Conservation (phyloP, 2,113 vertebrate species). For the Bucco capensis region DNA sequence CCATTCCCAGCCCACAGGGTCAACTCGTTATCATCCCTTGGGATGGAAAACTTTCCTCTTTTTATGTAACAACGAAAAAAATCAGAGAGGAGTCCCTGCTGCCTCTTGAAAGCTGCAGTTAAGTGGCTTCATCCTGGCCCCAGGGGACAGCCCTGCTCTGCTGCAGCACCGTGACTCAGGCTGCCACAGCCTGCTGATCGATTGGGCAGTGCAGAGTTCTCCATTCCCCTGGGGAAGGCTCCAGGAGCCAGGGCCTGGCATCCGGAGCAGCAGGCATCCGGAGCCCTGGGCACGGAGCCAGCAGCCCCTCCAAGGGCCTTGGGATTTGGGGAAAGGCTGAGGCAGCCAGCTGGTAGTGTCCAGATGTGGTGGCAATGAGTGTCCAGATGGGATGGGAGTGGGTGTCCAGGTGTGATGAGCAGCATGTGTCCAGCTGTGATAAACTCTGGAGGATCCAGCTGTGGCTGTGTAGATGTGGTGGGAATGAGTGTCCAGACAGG, state of each 20-base stretch:
- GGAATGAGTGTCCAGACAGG: background rate
- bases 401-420: background rate
- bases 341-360: background rate
- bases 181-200: background rate
- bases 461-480: background rate
- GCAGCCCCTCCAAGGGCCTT: background rate
- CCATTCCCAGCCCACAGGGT: background rate
- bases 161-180: conserved; percentile 45
- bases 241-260: rapidly evolving
- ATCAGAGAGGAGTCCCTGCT: background rate
- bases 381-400: background rate
- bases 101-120: conserved; percentile 40
- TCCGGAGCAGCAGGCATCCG: background rate
- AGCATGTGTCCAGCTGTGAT: background rate
- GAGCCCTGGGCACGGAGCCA: background rate
- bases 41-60: background rate
- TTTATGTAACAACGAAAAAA: background rate
- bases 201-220: background rate
- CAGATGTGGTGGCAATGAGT: background rate
- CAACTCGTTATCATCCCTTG: background rate
- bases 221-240: background rate
- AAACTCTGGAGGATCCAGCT: background rate
- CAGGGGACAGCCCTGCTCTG: background rate
- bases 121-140: conserved; percentile 30
- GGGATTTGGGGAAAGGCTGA: background rate